Evolutionary conservation across 2,888 invertebrate species (phyloP).

Genomic region (Cheilosia vernalis): DNA sequence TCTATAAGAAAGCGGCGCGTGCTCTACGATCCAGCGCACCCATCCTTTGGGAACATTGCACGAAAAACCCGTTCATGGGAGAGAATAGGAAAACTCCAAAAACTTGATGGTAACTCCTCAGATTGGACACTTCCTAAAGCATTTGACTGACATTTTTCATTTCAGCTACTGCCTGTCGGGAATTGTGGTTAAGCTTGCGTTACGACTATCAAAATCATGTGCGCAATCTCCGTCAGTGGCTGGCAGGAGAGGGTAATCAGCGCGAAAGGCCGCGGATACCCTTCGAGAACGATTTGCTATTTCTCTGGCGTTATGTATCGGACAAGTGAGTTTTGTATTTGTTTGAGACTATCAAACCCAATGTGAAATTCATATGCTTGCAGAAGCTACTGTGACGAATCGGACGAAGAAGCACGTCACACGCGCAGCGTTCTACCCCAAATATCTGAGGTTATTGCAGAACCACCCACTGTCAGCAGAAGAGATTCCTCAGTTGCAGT

Average conservation of each 20-base stretch:
- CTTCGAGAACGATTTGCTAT: conserved; percentile 79
- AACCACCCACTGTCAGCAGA: conserved; percentile 37
- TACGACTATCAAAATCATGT: conserved; percentile 78
- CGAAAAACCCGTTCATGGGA: conserved; percentile 78
- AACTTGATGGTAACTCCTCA: conserved; percentile 67
- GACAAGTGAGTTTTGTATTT: conserved; percentile 59
- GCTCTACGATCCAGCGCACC: conserved; percentile 77
- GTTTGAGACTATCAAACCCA: too few relatives aligned
- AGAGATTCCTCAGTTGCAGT: background rate
- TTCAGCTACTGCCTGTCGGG: conserved; percentile 76
- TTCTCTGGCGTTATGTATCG: conserved; percentile 78
- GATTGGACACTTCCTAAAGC: background rate
- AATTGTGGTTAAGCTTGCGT: conserved; percentile 79
- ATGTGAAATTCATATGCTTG: background rate
- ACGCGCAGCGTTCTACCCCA: background rate
- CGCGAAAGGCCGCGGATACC: conserved; percentile 77
- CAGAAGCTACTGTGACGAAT: conserved; percentile 34
- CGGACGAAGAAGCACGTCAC: background rate
- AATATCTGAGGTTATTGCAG: background rate
- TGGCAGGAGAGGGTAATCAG: conserved; percentile 54
- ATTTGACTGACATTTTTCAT: conserved; percentile 1
- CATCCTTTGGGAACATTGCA: conserved; percentile 76
- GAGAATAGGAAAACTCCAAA: conserved; percentile 76
- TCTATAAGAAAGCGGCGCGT: conserved; percentile 76
- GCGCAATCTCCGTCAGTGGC: conserved; percentile 76